phyloP scores from a whole-genome alignment of 1,140 invertebrate species.

The Augochlora pura region DNA sequence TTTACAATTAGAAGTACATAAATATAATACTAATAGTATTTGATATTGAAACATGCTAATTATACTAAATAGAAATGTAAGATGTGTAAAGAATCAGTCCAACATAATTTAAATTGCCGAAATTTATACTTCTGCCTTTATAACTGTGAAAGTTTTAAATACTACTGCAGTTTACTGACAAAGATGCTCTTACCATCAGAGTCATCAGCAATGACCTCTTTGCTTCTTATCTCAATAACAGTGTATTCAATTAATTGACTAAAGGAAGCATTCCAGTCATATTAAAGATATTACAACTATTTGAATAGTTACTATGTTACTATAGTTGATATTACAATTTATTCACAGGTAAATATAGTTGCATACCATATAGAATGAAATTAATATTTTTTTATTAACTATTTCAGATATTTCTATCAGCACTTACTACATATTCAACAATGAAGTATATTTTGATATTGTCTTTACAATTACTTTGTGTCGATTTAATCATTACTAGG shows the following conservation, averaged over 20 bases:
- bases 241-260: conserved; percentile 58
- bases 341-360: conserved; percentile 5
- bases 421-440: conserved; percentile 24
- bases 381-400: conserved; percentile 15
- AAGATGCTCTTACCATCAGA: conserved; percentile 49
- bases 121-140: neutral
- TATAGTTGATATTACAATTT: conserved; percentile 1
- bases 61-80: neutral
- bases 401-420: conserved; percentile 34
- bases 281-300: conserved; percentile 17
- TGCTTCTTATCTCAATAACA: conserved; percentile 59
- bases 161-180: conserved; percentile 47
- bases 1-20: neutral
- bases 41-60: neutral
- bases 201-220: conserved; percentile 65
- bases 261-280: conserved; percentile 28
- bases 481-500: conserved; percentile 43
- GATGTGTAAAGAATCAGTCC: neutral
- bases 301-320: conserved; percentile 5
- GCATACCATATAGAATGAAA: conserved; percentile 10
- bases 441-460: conserved; percentile 58
- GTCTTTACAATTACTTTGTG: conserved; percentile 50
- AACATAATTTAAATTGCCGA: conserved; percentile 20
- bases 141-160: conserved; percentile 30
- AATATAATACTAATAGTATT: neutral